phyloP scores from a whole-genome alignment of 2,888 invertebrate genomes.

The Acrocera orbiculus region DNA sequence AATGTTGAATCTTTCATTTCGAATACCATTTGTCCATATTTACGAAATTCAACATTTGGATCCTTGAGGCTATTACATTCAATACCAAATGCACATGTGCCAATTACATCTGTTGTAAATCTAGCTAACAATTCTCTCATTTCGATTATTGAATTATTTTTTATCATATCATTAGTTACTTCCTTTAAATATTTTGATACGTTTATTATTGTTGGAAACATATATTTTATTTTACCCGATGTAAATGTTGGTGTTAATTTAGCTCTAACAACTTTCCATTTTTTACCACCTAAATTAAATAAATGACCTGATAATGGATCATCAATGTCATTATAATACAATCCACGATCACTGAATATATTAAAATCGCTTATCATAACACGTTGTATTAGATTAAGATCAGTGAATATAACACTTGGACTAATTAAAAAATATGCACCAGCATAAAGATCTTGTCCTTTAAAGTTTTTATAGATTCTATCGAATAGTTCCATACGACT shows the following conservation, averaged over 20 bases:
- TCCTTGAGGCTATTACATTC: constrained; percentile 23
- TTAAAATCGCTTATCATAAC: constrained; percentile 28
- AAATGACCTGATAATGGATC: constrained; percentile 29
- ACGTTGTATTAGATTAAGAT: constrained; percentile 24
- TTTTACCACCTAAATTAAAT: constrained; percentile 25
- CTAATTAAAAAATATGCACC: constrained; percentile 20
- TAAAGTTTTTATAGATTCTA: constrained; percentile 18
- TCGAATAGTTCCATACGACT: constrained; percentile 18
- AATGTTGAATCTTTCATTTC: background rate
- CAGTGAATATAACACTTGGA: constrained; percentile 17
- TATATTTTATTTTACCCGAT: constrained; percentile 33
- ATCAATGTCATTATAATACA: constrained; percentile 22
- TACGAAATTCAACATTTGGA: constrained; percentile 19
- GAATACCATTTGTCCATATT: constrained; percentile 9
- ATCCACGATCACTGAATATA: constrained; percentile 25
- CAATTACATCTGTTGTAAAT: constrained; percentile 32
- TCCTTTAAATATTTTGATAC: constrained; percentile 20
- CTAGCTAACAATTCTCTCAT: constrained; percentile 23
- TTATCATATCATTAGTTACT: constrained; percentile 15
- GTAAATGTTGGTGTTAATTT: constrained; percentile 35
- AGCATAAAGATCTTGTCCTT: constrained; percentile 17
- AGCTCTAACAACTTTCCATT: constrained; percentile 32
- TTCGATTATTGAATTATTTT: constrained; percentile 16
- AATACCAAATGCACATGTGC: constrained; percentile 26
- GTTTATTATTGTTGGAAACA: constrained; percentile 28